Conservation (phyloP, 2,888 invertebrate genomes). For the Drosophila diplacantha region DNA sequence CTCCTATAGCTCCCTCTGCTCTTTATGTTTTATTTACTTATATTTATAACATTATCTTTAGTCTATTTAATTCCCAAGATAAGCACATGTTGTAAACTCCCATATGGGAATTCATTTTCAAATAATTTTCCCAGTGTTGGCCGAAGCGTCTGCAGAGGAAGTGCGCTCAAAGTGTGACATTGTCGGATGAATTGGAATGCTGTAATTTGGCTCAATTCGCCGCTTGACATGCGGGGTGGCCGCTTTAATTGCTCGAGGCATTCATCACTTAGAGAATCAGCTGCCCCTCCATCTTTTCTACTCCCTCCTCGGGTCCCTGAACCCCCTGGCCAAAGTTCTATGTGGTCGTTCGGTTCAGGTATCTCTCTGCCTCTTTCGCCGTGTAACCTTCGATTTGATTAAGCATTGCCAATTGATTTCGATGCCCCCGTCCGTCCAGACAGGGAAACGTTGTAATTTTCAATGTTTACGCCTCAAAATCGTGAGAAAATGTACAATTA, state of each 20-base stretch:
- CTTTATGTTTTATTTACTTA: no score
- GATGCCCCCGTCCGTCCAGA: neutral
- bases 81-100: neutral
- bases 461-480: conserved; percentile 46
- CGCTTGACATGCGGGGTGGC: conserved; percentile 70
- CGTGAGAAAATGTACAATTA: conserved; percentile 68
- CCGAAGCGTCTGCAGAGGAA: conserved; percentile 57
- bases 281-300: conserved; percentile 1
- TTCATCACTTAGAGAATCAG: conserved; percentile 32
- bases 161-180: conserved; percentile 69
- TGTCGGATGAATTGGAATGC: conserved; percentile 67
- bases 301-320: conserved; percentile 13
- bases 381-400: conserved; percentile 25
- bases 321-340: conserved; percentile 23
- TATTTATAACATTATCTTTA: no score
- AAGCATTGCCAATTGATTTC: conserved; percentile 37
- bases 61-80: no score
- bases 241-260: conserved; percentile 58
- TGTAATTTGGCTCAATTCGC: conserved; percentile 70
- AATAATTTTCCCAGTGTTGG: conserved; percentile 8
- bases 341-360: conserved; percentile 7
- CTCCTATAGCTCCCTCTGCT: no score
- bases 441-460: conserved; percentile 18
- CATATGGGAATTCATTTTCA: neutral
- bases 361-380: neutral